Conservation (phyloP, 92 coral and sea anemone genomes). For the Phenganax stokvisi region DNA sequence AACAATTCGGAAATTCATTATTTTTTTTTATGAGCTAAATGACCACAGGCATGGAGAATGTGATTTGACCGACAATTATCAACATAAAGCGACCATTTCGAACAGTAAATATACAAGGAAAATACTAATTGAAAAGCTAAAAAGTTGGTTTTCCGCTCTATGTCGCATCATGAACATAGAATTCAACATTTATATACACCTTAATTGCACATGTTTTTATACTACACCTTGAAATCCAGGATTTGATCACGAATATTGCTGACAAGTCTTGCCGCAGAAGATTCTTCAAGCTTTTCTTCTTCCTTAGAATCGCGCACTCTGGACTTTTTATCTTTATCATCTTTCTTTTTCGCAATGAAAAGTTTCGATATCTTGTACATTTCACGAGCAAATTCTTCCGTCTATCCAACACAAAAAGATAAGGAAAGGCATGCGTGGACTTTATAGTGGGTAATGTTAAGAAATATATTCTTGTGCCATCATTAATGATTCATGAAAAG, state of each 20-base stretch:
- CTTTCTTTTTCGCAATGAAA: constrained; percentile 83
- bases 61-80: too few relatives aligned
- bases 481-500: too few relatives aligned
- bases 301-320: constrained; percentile 68
- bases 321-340: constrained; percentile 85
- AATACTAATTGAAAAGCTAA: too few relatives aligned
- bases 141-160: too few relatives aligned
- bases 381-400: constrained; percentile 94
- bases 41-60: too few relatives aligned
- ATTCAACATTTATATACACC: too few relatives aligned
- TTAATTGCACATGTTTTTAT: not conserved
- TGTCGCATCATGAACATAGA: too few relatives aligned
- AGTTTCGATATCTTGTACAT: constrained; percentile 91
- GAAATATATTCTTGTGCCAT: too few relatives aligned
- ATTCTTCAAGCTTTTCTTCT: constrained; percentile 66
- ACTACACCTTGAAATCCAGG: constrained; percentile 80
- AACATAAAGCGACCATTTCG: too few relatives aligned
- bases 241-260: constrained; percentile 80
- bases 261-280: constrained; percentile 74
- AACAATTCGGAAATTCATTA: too few relatives aligned
- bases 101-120: too few relatives aligned
- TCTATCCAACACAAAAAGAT: constrained; percentile 48
- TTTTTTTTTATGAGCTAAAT: too few relatives aligned
- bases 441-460: not conserved
- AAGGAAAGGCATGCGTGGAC: not conserved